A percentile compares a stretch with the other conserved stretches of the same genome.
Evolutionary conservation across 2,113 vertebrate genomes (phyloP).

Genomic region (Orthonyx spaldingii): DNA sequence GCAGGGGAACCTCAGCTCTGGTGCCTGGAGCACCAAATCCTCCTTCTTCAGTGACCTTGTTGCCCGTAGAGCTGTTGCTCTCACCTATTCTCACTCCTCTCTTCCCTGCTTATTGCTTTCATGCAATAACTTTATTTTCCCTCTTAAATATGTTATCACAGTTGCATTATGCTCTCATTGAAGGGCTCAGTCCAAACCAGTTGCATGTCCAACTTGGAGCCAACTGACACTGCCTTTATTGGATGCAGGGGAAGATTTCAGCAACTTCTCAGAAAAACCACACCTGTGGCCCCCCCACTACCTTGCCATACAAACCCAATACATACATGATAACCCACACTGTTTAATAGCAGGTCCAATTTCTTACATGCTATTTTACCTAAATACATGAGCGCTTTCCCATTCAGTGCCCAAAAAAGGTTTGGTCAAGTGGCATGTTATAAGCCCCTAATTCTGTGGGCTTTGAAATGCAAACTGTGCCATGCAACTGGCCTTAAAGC

Average conservation of each 20-base stretch:
- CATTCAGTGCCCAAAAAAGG: neutral
- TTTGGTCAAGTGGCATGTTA: neutral
- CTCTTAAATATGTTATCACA: neutral
- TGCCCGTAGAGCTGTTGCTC: neutral
- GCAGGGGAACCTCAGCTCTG: neutral
- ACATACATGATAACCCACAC: neutral
- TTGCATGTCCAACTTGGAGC: neutral
- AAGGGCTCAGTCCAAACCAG: neutral
- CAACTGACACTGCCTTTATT: neutral
- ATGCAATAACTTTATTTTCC: neutral
- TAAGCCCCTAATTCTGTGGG: neutral
- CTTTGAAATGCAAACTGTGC: neutral
- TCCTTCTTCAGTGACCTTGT: neutral
- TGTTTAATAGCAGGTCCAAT: neutral
- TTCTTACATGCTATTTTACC: neutral
- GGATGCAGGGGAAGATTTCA: neutral
- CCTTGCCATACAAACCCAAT: neutral
- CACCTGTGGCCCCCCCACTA: neutral
- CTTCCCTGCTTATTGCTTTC: neutral
- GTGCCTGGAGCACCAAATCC: neutral
- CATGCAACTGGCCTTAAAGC: neutral
- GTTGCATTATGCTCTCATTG: no score
- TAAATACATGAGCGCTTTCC: neutral
- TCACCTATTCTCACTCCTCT: neutral
- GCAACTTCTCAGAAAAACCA: neutral